These are phyloP conservation scores for Pristionchus entomophagus DNA, from an alignment of 2,888 invertebrate species.

Conservation along the genomic window DNA sequence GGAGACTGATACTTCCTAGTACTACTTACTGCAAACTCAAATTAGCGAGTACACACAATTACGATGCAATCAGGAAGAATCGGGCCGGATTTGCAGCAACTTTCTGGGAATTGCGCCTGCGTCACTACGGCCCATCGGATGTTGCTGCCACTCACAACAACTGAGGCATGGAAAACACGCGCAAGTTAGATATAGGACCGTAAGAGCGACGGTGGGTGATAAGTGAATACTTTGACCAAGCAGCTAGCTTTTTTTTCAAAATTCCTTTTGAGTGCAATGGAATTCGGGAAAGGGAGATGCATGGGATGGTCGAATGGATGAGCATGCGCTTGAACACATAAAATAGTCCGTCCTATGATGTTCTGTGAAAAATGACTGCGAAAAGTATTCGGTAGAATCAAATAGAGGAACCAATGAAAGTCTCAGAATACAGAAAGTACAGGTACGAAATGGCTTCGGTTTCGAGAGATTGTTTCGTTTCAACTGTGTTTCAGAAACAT, in stretches of 20 bases:
- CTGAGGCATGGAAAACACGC: too few species aligned
- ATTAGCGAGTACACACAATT: neutral
- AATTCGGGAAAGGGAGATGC: neutral
- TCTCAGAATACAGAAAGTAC: too few species aligned
- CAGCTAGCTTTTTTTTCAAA: too few species aligned
- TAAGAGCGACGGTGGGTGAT: too few species aligned
- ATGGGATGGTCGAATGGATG: constrained; percentile 4
- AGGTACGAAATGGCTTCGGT: too few species aligned
- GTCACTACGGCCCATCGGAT: neutral
- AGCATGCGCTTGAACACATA: neutral
- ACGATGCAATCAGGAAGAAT: neutral
- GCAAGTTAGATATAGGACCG: too few species aligned
- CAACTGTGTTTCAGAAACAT: neutral
- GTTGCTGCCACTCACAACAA: too few species aligned
- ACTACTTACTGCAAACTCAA: neutral
- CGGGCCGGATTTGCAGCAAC: neutral
- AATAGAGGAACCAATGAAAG: too few species aligned
- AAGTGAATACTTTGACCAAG: too few species aligned
- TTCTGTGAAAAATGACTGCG: neutral
- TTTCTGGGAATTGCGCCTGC: neutral
- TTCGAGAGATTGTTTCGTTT: too few species aligned
- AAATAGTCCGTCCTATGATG: too few species aligned
- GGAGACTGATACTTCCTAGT: neutral
- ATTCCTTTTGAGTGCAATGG: neutral
- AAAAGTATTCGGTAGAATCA: neutral